Conservation (phyloP, 2,888 invertebrate genomes). For the Erpobdella octoculata region DNA sequence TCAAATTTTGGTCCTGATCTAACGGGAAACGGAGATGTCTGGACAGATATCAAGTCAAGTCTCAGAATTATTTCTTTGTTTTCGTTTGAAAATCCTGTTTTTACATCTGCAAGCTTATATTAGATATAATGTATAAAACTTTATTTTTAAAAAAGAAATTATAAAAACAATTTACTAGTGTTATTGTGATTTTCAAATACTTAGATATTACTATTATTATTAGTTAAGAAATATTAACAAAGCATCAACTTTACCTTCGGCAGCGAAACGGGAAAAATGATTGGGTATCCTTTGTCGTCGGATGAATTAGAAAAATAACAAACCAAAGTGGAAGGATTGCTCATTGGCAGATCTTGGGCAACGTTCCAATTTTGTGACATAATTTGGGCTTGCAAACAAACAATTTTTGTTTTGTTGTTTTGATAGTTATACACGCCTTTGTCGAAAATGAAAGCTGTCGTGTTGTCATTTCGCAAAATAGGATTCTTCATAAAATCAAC, state of each 20-base stretch:
- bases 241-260: conserved; percentile 33
- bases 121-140: neutral
- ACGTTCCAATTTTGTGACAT: conserved; percentile 34
- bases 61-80: conserved; percentile 35
- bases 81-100: conserved; percentile 30
- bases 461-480: neutral
- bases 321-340: conserved; percentile 30
- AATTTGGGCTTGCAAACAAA: conserved; percentile 34
- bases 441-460: conserved; percentile 35
- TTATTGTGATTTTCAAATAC: too few relatives aligned
- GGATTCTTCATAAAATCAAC: conserved; percentile 28
- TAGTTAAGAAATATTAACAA: neutral
- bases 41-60: conserved; percentile 37
- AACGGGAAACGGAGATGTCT: conserved; percentile 37
- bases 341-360: conserved; percentile 37
- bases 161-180: neutral
- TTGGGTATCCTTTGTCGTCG: conserved; percentile 37
- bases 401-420: conserved; percentile 37
- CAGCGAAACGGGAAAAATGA: conserved; percentile 35
- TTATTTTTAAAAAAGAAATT: neutral
- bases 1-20: conserved; percentile 37
- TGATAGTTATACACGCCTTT: conserved; percentile 38
- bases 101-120: neutral
- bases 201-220: conserved; percentile 12
- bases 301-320: conserved; percentile 39